Conservation (phyloP, 2,888 invertebrate genomes). For the Neoscelio sp. region DNA sequence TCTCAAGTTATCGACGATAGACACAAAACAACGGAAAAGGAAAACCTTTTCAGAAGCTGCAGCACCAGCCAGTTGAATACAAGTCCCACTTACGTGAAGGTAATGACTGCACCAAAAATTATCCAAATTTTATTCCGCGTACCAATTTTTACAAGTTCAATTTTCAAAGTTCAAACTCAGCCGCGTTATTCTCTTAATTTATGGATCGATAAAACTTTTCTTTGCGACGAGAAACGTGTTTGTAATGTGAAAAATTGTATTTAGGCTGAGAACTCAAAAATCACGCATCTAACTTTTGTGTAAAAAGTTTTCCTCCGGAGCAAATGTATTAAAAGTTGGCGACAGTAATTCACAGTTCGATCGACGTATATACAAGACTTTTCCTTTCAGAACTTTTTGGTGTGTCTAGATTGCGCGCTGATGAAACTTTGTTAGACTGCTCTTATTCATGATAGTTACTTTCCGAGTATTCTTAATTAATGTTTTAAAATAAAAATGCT, state of each 20-base stretch:
- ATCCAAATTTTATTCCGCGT: too few species aligned
- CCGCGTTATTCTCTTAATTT: too few species aligned
- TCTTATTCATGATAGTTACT: not conserved
- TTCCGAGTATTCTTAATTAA: not conserved
- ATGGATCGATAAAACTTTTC: too few species aligned
- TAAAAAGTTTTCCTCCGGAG: not conserved
- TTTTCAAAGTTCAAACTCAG: too few species aligned
- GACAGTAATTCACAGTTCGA: too few species aligned
- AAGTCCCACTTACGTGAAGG: constrained; percentile 86
- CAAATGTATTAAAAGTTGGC: constrained; percentile 2
- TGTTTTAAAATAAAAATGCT: not conserved
- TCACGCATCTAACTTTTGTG: constrained; percentile 8
- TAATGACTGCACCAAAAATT: too few species aligned
- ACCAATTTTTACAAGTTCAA: too few species aligned
- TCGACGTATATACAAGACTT: not conserved
- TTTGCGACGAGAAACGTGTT: too few species aligned
- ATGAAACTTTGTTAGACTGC: not conserved
- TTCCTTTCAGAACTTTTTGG: not conserved
- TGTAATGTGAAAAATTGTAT: too few species aligned
- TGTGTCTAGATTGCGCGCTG: not conserved
- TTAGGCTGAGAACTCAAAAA: too few species aligned
- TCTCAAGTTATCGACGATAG: constrained; percentile 83
- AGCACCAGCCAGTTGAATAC: constrained; percentile 91
- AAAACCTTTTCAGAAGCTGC: constrained; percentile 88
- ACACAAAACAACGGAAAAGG: constrained; percentile 83